phyloP scores from a whole-genome alignment of 2,888 invertebrate genomes.

The Epiblema foenella region DNA sequence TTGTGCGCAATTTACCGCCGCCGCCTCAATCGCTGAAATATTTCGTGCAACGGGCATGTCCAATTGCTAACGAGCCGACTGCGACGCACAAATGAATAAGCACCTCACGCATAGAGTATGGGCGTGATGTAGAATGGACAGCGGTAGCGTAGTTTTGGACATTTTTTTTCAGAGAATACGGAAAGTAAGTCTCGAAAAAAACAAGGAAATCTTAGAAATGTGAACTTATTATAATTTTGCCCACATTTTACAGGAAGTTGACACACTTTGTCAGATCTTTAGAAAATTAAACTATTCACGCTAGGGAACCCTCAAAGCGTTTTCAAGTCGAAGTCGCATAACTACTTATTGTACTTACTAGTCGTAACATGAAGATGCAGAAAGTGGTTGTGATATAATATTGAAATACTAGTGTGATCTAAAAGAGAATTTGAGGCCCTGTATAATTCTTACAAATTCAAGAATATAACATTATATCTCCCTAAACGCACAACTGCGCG shows the following conservation, averaged over 20 bases:
- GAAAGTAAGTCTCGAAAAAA: background rate
- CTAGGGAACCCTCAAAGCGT: background rate
- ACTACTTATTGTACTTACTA: too few relatives aligned
- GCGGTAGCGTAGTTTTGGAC: background rate
- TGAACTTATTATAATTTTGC: background rate
- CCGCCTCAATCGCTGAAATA: slow-evolving; percentile 84
- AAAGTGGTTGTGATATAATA: background rate
- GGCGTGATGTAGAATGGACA: slow-evolving; percentile 54
- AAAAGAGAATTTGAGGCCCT: background rate
- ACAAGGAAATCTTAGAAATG: too few relatives aligned
- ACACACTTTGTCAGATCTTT: background rate
- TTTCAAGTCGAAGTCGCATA: background rate
- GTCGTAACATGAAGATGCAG: background rate
- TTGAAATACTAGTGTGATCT: background rate
- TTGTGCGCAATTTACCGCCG: slow-evolving; percentile 82
- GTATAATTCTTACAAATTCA: background rate
- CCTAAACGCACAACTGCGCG: slow-evolving; percentile 58
- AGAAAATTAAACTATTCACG: background rate
- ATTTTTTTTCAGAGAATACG: background rate
- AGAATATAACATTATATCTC: background rate
- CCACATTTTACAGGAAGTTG: background rate
- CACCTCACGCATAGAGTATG: slow-evolving; percentile 74
- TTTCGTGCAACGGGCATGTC: slow-evolving; percentile 84
- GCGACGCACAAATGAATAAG: slow-evolving; percentile 84
- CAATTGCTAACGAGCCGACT: slow-evolving; percentile 84